Percentiles rank a stretch among this genome's conserved stretches.
Conservation (phyloP, 2,888 invertebrate genomes). For the Agelastica alni region DNA sequence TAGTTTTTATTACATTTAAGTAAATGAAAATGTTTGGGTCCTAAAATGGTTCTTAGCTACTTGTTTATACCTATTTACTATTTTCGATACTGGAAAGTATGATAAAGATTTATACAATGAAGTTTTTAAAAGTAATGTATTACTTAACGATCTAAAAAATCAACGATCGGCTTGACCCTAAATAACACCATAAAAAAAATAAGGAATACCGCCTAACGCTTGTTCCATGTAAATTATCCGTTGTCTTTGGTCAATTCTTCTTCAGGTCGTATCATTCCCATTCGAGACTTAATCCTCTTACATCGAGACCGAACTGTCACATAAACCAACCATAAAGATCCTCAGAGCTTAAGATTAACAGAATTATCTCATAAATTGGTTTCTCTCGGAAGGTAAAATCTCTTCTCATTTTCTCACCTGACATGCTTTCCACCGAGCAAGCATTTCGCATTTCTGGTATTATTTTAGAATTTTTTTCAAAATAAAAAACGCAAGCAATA, state of each 20-base stretch:
- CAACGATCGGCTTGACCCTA: slow-evolving; percentile 4
- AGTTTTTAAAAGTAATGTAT: not conserved
- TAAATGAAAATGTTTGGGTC: no score
- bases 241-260: slow-evolving; percentile 26
- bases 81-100: no score
- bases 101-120: no score
- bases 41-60: no score
- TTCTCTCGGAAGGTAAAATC: slow-evolving; percentile 18
- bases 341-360: slow-evolving; percentile 29
- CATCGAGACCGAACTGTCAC: slow-evolving; percentile 25
- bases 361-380: slow-evolving; percentile 25
- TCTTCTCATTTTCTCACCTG: slow-evolving; percentile 13
- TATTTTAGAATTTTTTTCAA: no score
- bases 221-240: slow-evolving; percentile 23
- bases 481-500: no score
- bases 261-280: slow-evolving; percentile 19
- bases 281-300: slow-evolving; percentile 31
- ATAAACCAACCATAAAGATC: slow-evolving; percentile 31
- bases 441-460: no score
- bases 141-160: slow-evolving; percentile 9
- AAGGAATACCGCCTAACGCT: slow-evolving; percentile 24
- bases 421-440: no score
- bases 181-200: slow-evolving; percentile 17
- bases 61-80: no score
- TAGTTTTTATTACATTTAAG: no score